phyloP scores from a whole-genome alignment of 1,140 invertebrate genomes.

The Bradysia coprophila region DNA sequence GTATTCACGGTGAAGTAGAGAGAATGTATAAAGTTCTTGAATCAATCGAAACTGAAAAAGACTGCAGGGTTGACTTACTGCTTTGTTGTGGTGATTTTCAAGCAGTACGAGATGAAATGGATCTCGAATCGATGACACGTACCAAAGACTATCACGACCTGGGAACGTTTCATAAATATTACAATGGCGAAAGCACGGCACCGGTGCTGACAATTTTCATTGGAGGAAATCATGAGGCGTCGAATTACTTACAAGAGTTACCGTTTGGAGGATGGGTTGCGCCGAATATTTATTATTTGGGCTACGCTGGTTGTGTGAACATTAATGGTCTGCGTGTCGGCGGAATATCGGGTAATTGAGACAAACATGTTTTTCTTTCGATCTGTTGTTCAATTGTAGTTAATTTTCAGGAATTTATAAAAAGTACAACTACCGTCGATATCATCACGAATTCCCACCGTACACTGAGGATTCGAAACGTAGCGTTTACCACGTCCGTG shows the following conservation, averaged over 20 bases:
- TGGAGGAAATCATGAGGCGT: slow-evolving; percentile 98
- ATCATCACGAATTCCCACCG: slow-evolving; percentile 73
- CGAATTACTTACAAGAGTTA: slow-evolving; percentile 89
- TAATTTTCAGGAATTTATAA: slow-evolving; percentile 93
- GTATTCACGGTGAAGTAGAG: slow-evolving; percentile 93
- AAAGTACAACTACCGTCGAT: slow-evolving; percentile 63
- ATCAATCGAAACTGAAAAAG: slow-evolving; percentile 45
- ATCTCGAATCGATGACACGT: slow-evolving; percentile 85
- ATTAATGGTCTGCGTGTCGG: slow-evolving; percentile 80
- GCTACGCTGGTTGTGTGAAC: slow-evolving; percentile 75
- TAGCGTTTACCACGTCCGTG: slow-evolving; percentile 85
- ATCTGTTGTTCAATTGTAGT: too few species aligned
- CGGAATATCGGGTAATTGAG: slow-evolving; percentile 35
- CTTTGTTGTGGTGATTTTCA: slow-evolving; percentile 98
- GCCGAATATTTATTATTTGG: slow-evolving; percentile 94
- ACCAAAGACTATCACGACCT: slow-evolving; percentile 84
- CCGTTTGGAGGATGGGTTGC: slow-evolving; percentile 98
- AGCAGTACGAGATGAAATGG: slow-evolving; percentile 54
- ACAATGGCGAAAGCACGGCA: slow-evolving; percentile 80
- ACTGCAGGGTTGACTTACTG: slow-evolving; percentile 68
- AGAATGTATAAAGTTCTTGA: slow-evolving; percentile 79
- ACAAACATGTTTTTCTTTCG: too few species aligned
- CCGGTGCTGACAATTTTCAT: slow-evolving; percentile 91
- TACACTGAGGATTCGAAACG: slow-evolving; percentile 60
- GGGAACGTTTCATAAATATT: slow-evolving; percentile 93